Evolutionary conservation across 2,888 invertebrate genomes (phyloP), one percentile per base, ranked within the genome.

Genomic region (Drosophila meridionalis): DNA sequence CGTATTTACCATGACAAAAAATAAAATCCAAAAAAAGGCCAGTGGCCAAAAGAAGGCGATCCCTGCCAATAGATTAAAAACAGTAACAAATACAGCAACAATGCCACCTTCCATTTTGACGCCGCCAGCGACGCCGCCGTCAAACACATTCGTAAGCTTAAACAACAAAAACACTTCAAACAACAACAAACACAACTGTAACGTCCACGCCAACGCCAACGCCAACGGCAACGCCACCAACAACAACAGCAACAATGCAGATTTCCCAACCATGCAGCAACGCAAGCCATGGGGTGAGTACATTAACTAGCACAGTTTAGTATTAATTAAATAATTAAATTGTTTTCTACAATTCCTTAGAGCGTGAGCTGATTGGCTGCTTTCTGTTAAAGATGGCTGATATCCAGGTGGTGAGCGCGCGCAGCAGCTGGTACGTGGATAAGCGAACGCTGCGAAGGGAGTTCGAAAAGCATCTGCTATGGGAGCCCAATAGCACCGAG

Each of bases 381-480:
- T 91, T 91, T 65, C 58, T 91, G 36, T 61, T 91, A 36, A 67
- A 80, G 11, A 76, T 91, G 72, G 67, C 83, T 45, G 82, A 85
- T 6, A 67, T 68, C 7, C 67, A 82, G 52, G 61, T 87, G 34
- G 63, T 91, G 69, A 60, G 40, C n/a, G 62, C 78, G 34, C 74
- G 72, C 4, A 75, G 53, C 30, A 68, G 73, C 38, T 91, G 91
- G 92, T 69, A 73, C 36, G 70, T 85, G 53, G 76, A 80, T 4
- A 91, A 91, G 69, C 7, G n/a, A 0, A 59, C 32, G 1, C 6
- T 90, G 28, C 84, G 83, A 2, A 14, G 45, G 14, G 69, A 80
- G 34, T 91, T 86, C 59, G 36, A 67, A 8, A 28, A 68, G 4
- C 64, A 83, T 68, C n/a, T 86, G 4, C 56, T 4, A 0, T 20